Conservation (phyloP, 1,140 invertebrate genomes). For the Drosophila saltans region DNA sequence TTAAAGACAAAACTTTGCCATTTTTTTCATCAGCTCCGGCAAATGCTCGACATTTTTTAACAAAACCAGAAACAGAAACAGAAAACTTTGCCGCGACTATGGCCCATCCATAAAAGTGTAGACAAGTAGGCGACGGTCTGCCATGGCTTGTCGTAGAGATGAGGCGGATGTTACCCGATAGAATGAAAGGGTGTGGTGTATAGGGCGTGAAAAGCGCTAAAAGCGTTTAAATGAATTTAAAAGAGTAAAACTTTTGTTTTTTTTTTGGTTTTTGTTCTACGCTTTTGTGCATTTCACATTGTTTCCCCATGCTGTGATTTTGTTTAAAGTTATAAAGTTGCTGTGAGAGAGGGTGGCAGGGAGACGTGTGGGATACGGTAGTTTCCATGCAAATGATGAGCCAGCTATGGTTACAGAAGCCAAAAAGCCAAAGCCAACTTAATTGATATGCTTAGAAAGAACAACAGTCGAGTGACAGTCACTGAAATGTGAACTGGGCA, state of each 20-base stretch:
- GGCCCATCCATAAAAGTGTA: slow-evolving; percentile 44
- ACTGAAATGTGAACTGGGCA: slow-evolving; percentile 55
- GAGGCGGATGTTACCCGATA: neutral
- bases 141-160: slow-evolving; percentile 19
- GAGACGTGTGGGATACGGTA: slow-evolving; percentile 37
- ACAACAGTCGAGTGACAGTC: slow-evolving; percentile 57
- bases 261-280: slow-evolving; percentile 33
- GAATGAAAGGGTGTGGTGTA: neutral
- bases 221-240: slow-evolving; percentile 78
- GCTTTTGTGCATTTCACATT: slow-evolving; percentile 54
- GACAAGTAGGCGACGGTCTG: slow-evolving; percentile 41
- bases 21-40: slow-evolving; percentile 47
- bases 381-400: slow-evolving; percentile 70
- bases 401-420: slow-evolving; percentile 30
- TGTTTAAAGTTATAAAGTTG: slow-evolving; percentile 58
- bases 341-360: neutral
- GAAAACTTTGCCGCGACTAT: slow-evolving; percentile 33
- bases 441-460: slow-evolving; percentile 71
- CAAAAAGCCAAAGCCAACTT: slow-evolving; percentile 52
- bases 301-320: slow-evolving; percentile 56
- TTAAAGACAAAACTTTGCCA: slow-evolving; percentile 57
- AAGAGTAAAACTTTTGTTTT: slow-evolving; percentile 60
- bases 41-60: slow-evolving; percentile 40
- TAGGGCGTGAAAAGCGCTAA: slow-evolving; percentile 70
- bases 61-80: slow-evolving; percentile 45